Evolutionary conservation across 2,888 invertebrate species (phyloP).

Genomic region (Microctonus hyperodae): DNA sequence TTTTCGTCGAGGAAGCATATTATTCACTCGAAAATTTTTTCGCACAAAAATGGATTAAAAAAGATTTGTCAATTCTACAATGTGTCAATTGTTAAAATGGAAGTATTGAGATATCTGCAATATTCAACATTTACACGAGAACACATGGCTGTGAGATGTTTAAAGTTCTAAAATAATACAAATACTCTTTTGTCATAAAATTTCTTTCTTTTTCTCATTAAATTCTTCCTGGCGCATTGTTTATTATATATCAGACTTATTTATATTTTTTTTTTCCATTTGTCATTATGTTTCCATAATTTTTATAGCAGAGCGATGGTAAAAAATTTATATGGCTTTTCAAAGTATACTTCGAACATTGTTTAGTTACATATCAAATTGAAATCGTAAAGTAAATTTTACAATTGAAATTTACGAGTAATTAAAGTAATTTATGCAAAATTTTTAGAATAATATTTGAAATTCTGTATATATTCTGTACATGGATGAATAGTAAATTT

Average conservation of each 20-base stretch:
- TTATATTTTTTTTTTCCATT: not conserved
- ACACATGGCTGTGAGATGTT: not conserved
- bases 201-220: not conserved
- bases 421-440: no score
- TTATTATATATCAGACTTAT: not conserved
- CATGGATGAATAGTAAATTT: not conserved
- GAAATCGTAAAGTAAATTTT: not conserved
- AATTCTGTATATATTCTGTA: not conserved
- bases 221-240: not conserved
- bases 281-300: not conserved
- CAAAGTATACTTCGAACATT: not conserved
- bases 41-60: slow-evolving; percentile 45
- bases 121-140: not conserved
- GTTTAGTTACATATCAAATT: not conserved
- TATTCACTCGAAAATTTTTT: slow-evolving; percentile 39
- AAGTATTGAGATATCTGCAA: slow-evolving; percentile 30
- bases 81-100: slow-evolving; percentile 50
- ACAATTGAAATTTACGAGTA: no score
- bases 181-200: not conserved
- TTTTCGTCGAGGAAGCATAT: slow-evolving; percentile 42
- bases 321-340: not conserved
- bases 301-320: not conserved
- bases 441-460: not conserved
- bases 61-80: slow-evolving; percentile 55
- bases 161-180: not conserved